phyloP scores from a whole-genome alignment of 2,888 invertebrate species.

The Branchellion lobata region DNA sequence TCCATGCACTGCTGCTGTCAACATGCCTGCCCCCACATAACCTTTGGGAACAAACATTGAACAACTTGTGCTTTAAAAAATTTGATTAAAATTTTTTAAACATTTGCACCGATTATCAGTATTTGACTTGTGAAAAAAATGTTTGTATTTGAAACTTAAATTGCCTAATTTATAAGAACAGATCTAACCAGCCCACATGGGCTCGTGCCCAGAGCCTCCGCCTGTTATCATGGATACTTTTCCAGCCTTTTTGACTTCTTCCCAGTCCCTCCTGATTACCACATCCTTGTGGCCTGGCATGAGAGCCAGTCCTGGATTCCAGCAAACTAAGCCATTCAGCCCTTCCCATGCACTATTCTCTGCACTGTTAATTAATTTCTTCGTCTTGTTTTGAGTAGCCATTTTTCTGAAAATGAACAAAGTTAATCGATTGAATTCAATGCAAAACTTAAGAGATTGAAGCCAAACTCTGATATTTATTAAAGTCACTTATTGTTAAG shows the following conservation, averaged over 20 bases:
- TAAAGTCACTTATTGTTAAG: no score
- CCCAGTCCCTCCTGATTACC: conserved; percentile 66
- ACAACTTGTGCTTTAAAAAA: no score
- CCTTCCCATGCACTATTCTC: conserved; percentile 49
- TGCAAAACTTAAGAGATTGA: background rate
- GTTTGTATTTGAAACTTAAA: no score
- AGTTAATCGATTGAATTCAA: background rate
- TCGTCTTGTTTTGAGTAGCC: conserved; percentile 30
- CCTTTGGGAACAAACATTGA: conserved; percentile 64
- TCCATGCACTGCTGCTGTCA: conserved; percentile 76
- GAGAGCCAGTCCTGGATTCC: conserved; percentile 64
- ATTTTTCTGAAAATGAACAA: background rate
- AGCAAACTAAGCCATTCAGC: conserved; percentile 49
- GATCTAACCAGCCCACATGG: conserved; percentile 59
- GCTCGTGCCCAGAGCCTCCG: conserved; percentile 83
- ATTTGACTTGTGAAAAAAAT: no score
- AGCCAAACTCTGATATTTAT: no score
- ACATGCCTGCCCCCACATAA: conserved; percentile 77
- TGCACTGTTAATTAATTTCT: conserved; percentile 49
- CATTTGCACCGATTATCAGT: no score
- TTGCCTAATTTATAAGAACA: no score
- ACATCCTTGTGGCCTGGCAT: conserved; percentile 66
- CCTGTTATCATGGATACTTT: conserved; percentile 70
- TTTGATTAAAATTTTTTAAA: no score
- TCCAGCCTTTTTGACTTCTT: conserved; percentile 64